phyloP scores from a whole-genome alignment of 2,888 invertebrate genomes.

The Ichneumon xanthorius region DNA sequence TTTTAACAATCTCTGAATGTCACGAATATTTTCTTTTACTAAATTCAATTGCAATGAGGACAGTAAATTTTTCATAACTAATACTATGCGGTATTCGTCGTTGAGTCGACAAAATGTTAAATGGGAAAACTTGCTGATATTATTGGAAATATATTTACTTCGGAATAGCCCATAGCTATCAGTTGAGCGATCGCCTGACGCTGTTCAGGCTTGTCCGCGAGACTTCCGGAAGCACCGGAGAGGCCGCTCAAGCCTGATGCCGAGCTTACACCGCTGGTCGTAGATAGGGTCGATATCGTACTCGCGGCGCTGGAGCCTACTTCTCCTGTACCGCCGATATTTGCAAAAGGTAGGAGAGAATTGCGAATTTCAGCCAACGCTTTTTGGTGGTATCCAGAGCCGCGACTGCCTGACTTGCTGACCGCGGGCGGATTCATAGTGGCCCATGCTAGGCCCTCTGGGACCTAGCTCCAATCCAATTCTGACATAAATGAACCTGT shows the following conservation, averaged over 20 bases:
- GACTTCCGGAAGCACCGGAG: constrained; percentile 88
- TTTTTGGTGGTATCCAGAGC: constrained; percentile 94
- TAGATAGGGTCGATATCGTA: constrained; percentile 89
- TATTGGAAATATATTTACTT: constrained; percentile 85
- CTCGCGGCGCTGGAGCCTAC: constrained; percentile 91
- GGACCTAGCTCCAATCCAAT: constrained; percentile 84
- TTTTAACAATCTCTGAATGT: neutral
- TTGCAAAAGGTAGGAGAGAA: constrained; percentile 93
- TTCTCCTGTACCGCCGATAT: constrained; percentile 88
- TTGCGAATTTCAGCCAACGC: constrained; percentile 95
- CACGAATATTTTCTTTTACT: too few relatives aligned
- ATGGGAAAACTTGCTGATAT: neutral
- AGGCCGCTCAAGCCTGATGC: constrained; percentile 87
- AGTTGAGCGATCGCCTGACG: constrained; percentile 89
- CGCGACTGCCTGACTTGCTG: constrained; percentile 89
- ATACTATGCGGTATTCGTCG: too few relatives aligned
- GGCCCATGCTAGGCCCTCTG: constrained; percentile 85
- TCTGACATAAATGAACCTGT: constrained; percentile 79
- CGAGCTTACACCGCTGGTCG: constrained; percentile 88
- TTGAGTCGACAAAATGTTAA: neutral
- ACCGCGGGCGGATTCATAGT: constrained; percentile 86
- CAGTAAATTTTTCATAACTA: too few relatives aligned
- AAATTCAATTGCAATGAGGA: too few relatives aligned
- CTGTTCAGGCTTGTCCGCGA: constrained; percentile 88
- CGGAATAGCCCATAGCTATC: constrained; percentile 90